Evolutionary conservation across 2,888 invertebrate genomes (phyloP).

Genomic region (Drosophila macrothrix): DNA sequence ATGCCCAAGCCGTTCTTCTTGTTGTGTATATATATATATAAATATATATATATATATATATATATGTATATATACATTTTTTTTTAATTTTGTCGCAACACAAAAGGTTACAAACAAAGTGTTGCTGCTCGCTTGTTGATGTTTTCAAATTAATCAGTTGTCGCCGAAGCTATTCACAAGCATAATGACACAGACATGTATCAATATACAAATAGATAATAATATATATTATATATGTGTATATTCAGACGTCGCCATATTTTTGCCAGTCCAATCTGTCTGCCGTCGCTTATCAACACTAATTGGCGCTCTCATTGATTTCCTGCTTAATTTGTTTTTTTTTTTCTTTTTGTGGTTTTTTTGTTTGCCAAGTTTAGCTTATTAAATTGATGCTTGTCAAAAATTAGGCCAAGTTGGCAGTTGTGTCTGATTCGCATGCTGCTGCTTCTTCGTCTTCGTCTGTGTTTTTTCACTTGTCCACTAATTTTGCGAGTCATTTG

Average conservation of each 20-base stretch:
- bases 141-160: conserved; percentile 34
- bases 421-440: conserved; percentile 4
- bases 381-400: conserved; percentile 9
- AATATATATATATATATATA: too few relatives aligned
- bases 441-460: background rate
- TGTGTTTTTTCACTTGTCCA: background rate
- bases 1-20: background rate
- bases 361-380: conserved; percentile 7
- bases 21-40: too few relatives aligned
- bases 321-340: background rate
- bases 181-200: background rate
- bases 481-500: conserved; percentile 6
- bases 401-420: background rate
- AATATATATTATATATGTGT: background rate
- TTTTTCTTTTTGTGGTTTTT: background rate
- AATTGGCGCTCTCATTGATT: background rate
- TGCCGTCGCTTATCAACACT: conserved; percentile 12
- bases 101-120: conserved; percentile 5
- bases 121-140: conserved; percentile 8
- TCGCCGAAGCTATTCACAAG: conserved; percentile 2
- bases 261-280: background rate
- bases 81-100: conserved; percentile 4
- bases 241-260: background rate
- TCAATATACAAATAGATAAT: background rate
- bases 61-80: too few relatives aligned